phyloP scores from a whole-genome alignment of 2,888 invertebrate species.

The Allophyes oxyacanthae region DNA sequence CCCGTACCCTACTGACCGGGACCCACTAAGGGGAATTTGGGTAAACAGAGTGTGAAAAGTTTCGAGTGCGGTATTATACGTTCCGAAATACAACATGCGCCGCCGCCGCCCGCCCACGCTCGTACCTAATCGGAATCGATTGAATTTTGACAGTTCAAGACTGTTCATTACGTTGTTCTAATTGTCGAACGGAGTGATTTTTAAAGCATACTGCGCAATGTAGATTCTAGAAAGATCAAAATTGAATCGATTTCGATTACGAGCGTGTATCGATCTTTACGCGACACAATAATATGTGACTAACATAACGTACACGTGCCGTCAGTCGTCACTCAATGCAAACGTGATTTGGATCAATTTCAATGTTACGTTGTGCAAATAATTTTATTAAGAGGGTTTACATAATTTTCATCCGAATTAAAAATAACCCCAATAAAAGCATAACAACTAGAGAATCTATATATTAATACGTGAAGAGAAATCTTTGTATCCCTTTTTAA shows the following conservation, averaged over 20 bases:
- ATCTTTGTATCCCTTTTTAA: no score
- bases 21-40: slow-evolving; percentile 62
- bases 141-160: no score
- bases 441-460: no score
- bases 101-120: no score
- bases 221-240: no score
- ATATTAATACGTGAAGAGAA: no score
- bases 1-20: slow-evolving; percentile 70
- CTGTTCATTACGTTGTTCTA: no score
- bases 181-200: no score
- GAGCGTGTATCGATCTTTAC: background rate
- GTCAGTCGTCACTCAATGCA: background rate
- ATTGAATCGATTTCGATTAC: no score
- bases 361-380: slow-evolving; percentile 37
- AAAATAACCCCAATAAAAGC: no score
- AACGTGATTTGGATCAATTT: slow-evolving; percentile 45
- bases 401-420: background rate
- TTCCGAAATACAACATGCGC: slow-evolving; percentile 68
- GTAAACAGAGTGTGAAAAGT: slow-evolving; percentile 68
- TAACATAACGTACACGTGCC: slow-evolving; percentile 3
- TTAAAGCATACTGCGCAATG: no score
- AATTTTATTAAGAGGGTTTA: slow-evolving; percentile 13
- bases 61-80: slow-evolving; percentile 48
- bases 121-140: no score
- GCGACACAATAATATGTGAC: slow-evolving; percentile 8